A percentile compares a stretch with the other conserved stretches of the same genome.
Evolutionary conservation across 2,113 vertebrate species (phyloP).

Genomic region (Malurus elegans): DNA sequence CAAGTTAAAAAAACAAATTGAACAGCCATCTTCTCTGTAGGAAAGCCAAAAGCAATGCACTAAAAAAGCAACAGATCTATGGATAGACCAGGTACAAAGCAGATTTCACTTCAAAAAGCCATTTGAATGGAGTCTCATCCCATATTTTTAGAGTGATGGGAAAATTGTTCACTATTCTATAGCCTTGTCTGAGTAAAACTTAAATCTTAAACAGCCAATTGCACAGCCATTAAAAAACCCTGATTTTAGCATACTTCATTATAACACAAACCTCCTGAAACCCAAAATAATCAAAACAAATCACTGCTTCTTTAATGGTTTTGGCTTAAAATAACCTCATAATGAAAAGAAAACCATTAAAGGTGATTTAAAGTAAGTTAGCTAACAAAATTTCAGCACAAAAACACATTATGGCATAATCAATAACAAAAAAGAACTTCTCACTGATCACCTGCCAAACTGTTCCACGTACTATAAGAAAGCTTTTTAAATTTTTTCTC

Average conservation of each 20-base stretch:
- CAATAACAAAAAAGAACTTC: neutral
- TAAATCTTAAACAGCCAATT: neutral
- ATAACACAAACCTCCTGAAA: neutral
- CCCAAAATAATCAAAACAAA: neutral
- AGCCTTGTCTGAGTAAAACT: neutral
- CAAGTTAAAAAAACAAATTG: neutral
- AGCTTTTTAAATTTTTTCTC: neutral
- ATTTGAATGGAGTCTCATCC: neutral
- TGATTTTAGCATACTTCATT: neutral
- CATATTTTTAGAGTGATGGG: neutral
- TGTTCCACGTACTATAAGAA: neutral
- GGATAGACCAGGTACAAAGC: neutral
- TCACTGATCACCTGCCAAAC: neutral
- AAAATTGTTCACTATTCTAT: neutral
- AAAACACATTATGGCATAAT: neutral
- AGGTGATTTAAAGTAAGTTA: neutral
- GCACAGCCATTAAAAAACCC: neutral
- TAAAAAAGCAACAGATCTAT: neutral
- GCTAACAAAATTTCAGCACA: neutral
- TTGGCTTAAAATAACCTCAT: neutral
- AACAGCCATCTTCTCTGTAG: neutral
- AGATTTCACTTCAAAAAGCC: neutral
- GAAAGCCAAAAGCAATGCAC: neutral
- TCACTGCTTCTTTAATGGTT: neutral
- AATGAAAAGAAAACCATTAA: neutral